Percentiles rank a stretch among this genome's conserved stretches.
Evolutionary conservation across 2,888 invertebrate genomes (phyloP).

Genomic region (Hartigia nigra): DNA sequence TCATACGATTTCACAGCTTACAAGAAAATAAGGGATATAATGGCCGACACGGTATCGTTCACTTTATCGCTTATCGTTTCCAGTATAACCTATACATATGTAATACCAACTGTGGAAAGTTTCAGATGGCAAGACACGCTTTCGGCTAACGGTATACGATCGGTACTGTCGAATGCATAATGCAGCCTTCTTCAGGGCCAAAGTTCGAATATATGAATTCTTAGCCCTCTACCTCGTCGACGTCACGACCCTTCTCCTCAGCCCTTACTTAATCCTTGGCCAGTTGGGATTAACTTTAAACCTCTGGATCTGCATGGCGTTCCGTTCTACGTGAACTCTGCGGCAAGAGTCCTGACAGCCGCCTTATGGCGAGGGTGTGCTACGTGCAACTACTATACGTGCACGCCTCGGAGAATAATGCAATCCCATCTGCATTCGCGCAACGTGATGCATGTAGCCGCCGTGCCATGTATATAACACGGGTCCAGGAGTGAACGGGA

Average conservation of each 20-base stretch:
- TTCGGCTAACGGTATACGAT: not conserved
- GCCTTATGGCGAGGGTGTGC: conserved; percentile 14
- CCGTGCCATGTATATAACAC: conserved; percentile 9
- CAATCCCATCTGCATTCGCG: conserved; percentile 35
- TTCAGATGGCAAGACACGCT: not conserved
- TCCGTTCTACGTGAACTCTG: not conserved
- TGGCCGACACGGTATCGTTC: no score
- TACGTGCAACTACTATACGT: conserved; percentile 5
- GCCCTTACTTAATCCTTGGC: not conserved
- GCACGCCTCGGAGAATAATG: conserved; percentile 32
- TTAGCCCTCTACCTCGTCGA: not conserved
- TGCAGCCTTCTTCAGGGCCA: not conserved
- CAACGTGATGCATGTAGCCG: conserved; percentile 16
- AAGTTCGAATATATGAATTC: not conserved
- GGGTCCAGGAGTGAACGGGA: conserved; percentile 16
- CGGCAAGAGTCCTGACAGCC: not conserved
- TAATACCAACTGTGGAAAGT: not conserved
- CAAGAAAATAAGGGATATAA: not conserved
- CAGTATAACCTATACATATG: not conserved
- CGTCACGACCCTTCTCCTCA: not conserved
- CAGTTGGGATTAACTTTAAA: not conserved
- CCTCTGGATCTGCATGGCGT: no score
- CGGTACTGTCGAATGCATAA: not conserved
- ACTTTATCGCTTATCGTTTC: not conserved
- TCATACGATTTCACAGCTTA: not conserved